Evolutionary conservation across 2,113 vertebrate species (phyloP).

Genomic region (Urocolius indicus): DNA sequence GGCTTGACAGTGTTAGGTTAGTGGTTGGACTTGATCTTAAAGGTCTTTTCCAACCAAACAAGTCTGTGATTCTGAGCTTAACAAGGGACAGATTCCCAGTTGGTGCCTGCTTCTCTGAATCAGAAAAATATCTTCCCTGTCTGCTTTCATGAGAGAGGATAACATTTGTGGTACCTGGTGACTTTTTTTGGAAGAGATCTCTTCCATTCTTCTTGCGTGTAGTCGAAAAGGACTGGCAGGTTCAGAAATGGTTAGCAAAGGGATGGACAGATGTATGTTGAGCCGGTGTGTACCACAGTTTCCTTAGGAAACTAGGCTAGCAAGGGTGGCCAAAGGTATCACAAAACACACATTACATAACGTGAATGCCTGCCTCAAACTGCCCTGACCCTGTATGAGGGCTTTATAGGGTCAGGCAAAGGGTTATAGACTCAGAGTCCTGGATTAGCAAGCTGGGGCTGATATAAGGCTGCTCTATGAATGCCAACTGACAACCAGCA

Average conservation of each 20-base stretch:
- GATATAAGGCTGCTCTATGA: too few relatives aligned
- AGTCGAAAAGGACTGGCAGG: background rate
- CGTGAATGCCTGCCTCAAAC: fast-evolving
- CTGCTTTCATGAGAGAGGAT: background rate
- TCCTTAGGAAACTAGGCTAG: background rate
- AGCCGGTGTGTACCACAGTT: fast-evolving
- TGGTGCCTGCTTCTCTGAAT: background rate
- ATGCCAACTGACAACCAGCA: too few relatives aligned
- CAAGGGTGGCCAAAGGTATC: fast-evolving
- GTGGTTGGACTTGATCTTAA: too few relatives aligned
- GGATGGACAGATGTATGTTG: background rate
- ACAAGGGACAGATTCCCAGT: background rate
- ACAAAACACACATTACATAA: background rate
- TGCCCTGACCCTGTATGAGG: fast-evolving
- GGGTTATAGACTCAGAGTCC: background rate
- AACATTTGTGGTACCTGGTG: background rate
- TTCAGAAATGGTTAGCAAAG: background rate
- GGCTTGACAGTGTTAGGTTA: too few relatives aligned
- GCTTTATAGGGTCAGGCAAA: background rate
- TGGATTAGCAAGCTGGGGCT: background rate
- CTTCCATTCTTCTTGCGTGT: background rate
- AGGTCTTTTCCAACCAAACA: too few relatives aligned
- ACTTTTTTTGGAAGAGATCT: background rate
- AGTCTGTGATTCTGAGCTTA: background rate
- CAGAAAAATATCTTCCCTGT: background rate